Percentiles rank a stretch among this genome's conserved stretches.
Conservation (phyloP, 1,140 invertebrate species). For the Lucilia sericata region DNA sequence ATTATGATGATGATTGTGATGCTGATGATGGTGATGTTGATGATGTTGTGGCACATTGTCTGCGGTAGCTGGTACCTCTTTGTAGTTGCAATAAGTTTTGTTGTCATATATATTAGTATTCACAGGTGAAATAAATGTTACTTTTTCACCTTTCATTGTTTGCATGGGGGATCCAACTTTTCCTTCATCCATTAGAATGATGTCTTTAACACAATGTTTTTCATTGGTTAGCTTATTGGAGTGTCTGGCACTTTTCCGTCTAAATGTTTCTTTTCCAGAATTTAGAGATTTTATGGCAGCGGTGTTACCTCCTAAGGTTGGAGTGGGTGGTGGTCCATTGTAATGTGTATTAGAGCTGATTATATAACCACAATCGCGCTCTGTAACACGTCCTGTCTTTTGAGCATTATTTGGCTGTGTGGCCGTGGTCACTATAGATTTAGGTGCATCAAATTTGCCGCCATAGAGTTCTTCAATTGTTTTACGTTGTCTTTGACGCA, state of each 20-base stretch:
- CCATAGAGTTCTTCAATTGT: slow-evolving; percentile 61
- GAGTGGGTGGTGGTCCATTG: slow-evolving; percentile 15
- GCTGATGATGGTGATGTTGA: slow-evolving; percentile 45
- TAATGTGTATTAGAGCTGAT: slow-evolving; percentile 47
- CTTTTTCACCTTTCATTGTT: slow-evolving; percentile 27
- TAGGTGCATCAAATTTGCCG: slow-evolving; percentile 55
- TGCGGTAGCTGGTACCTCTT: background rate
- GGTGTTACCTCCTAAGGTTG: background rate
- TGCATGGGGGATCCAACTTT: slow-evolving; percentile 16
- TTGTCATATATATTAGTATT: slow-evolving; percentile 45
- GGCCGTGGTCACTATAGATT: slow-evolving; percentile 47
- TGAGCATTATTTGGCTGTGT: slow-evolving; percentile 50
- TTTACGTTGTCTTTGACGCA: slow-evolving; percentile 58
- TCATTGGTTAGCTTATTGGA: background rate
- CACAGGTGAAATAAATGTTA: background rate
- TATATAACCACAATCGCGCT: slow-evolving; percentile 37
- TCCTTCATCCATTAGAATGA: background rate
- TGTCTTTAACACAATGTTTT: background rate
- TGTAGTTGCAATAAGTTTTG: slow-evolving; percentile 42
- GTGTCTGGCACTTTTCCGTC: slow-evolving; percentile 31
- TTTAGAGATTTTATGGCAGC: background rate
- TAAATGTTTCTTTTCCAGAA: background rate
- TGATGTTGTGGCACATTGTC: slow-evolving; percentile 29
- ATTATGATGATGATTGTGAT: slow-evolving; percentile 41
- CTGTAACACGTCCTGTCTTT: background rate